A percentile compares a stretch with the other conserved stretches of the same genome.
Conservation (phyloP, 1,140 invertebrate genomes). For the Caenorhabditis remanei region DNA sequence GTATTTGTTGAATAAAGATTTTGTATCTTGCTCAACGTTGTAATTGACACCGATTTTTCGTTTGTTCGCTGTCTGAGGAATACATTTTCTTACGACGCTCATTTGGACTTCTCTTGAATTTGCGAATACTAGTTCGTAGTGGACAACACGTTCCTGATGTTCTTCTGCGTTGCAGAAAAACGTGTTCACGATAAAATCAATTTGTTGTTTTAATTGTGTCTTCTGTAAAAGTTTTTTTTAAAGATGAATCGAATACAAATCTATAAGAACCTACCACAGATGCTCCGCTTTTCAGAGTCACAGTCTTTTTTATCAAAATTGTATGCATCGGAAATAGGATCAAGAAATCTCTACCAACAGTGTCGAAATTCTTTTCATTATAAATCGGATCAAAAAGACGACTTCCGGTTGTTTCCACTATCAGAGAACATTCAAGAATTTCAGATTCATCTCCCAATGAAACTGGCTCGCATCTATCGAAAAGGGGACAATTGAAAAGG, state of each 20-base stretch:
- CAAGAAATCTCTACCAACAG: slow-evolving; percentile 10
- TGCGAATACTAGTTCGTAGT: background rate
- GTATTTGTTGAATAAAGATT: background rate
- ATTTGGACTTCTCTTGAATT: slow-evolving; percentile 7
- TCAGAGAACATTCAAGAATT: background rate
- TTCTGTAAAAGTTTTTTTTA: background rate
- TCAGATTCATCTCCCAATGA: background rate
- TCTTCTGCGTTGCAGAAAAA: slow-evolving; percentile 1
- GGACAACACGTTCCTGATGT: background rate
- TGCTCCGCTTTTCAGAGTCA: background rate
- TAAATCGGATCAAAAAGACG: slow-evolving; percentile 9
- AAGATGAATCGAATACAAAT: background rate
- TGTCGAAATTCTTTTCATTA: background rate
- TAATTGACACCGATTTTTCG: slow-evolving; percentile 6
- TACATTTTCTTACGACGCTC: background rate
- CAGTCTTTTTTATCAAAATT: background rate
- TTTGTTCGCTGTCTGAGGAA: background rate
- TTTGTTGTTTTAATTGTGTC: slow-evolving; percentile 20
- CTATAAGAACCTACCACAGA: background rate
- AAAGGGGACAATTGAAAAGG: slow-evolving; percentile 16
- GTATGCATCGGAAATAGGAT: slow-evolving; percentile 3
- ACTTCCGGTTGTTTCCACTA: background rate
- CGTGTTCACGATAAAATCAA: slow-evolving; percentile 2
- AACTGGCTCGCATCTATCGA: slow-evolving; percentile 7
- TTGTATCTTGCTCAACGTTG: background rate